Evolutionary conservation across 2,888 invertebrate species (phyloP), one percentile per base, ranked within the genome.

Genomic region (Xestia c-nigrum): DNA sequence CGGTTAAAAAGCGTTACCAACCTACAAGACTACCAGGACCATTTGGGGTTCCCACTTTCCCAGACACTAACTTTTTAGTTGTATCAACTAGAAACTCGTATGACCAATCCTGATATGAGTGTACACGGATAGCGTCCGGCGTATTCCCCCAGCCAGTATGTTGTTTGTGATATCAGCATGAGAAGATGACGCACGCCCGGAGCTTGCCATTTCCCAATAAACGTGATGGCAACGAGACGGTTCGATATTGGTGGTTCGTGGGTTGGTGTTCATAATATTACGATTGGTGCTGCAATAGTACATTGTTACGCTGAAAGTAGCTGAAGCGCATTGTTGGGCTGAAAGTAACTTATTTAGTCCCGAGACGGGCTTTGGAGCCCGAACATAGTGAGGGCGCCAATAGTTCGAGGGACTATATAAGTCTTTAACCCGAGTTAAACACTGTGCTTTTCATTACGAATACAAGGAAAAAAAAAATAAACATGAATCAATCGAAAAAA

Each of bases 101-200:
- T 78, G 76, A 78, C 14, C 63, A 47, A 79, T 14, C n/a, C 19
- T 55, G 52, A 47, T 69, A 47, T 70, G 71, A 71, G 31, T 63
- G 46, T 38, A 31, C 14, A 9, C 78, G 43, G 78, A 68, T 63
- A n/a, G 50, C 38, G 50, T 0, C 10, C 50, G 46, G 19, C 46
- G 61, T 63, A 31, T 63, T 40, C n/a, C n/a, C 79, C 78, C 78
- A 47, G 14, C n/a, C 21, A 40, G 14, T 40, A 46, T 38, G 16
- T 38, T 63, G 61, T 55, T 38, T 61, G 61, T 55, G 61, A 63
- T 77, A 78, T 52, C 70, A 50, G 69, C 21, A 46, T 68, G 21
- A 43, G 43, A 61, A 68, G 52, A 19, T 78, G 79, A 78, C 78
- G 14, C 76, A 70, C 1, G 19, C 5, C 5, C 16, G 19, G n/a